Evolutionary conservation across 2,113 vertebrate genomes (phyloP).

Genomic region (Poeciliopsis occidentalis): DNA sequence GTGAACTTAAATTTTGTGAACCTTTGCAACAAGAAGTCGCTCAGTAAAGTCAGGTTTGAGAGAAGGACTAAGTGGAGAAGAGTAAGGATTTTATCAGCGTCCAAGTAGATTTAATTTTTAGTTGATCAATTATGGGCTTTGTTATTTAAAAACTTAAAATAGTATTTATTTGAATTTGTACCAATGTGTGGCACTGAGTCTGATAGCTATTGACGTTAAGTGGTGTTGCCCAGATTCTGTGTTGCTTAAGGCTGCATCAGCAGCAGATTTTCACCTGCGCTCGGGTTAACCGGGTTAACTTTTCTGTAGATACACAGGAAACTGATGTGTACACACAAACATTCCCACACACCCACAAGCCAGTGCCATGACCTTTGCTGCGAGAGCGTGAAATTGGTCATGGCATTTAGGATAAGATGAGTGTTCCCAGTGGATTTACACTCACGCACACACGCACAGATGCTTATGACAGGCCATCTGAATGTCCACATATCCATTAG

Average conservation of each 20-base stretch:
- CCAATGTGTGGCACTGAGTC: slow-evolving; percentile 52
- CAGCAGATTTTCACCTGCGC: slow-evolving; percentile 69
- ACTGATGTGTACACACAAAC: slow-evolving; percentile 40
- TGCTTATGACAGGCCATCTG: slow-evolving; percentile 68
- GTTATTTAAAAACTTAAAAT: background rate
- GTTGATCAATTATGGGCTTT: background rate
- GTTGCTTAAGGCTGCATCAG: slow-evolving; percentile 67
- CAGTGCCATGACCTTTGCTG: slow-evolving; percentile 75
- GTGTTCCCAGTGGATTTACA: slow-evolving; percentile 68
- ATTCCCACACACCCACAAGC: slow-evolving; percentile 33
- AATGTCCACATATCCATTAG: slow-evolving; percentile 75
- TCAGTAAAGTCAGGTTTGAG: background rate
- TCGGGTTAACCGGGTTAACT: slow-evolving; percentile 77
- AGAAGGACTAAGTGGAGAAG: accelerated
- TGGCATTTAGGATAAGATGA: slow-evolving; percentile 77
- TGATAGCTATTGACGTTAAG: slow-evolving; percentile 69
- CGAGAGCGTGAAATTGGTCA: slow-evolving; percentile 82
- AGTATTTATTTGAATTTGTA: slow-evolving; percentile 36
- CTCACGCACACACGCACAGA: slow-evolving; percentile 30
- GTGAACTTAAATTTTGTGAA: background rate
- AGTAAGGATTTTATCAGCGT: background rate
- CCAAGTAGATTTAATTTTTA: background rate
- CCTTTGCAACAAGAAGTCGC: background rate
- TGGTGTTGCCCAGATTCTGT: slow-evolving; percentile 46
- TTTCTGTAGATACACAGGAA: slow-evolving; percentile 57